These are phyloP conservation scores for Enteromius afrohamiltoni DNA, from an alignment of 2,797 vertebrate species.

Conservation along the genomic window DNA sequence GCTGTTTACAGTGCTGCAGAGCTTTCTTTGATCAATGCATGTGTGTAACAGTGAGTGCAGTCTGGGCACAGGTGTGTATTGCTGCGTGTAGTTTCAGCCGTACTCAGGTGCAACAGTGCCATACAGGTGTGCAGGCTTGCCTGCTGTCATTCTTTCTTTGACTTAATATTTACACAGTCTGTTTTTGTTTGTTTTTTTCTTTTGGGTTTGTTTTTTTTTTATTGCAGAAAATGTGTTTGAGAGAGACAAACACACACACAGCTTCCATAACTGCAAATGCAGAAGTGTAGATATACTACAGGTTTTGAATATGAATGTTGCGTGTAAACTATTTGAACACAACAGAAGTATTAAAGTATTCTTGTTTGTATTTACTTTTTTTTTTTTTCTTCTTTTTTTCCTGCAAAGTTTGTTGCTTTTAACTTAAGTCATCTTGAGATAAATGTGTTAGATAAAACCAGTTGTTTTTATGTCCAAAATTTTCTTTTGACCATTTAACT, in stretches of 20 bases:
- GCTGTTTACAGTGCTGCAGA: constrained; percentile 15
- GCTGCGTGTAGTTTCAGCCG: not conserved
- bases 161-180: constrained; percentile 36
- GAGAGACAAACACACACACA: not conserved
- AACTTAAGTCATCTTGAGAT: not conserved
- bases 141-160: constrained; percentile 18
- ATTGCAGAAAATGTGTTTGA: constrained; percentile 7
- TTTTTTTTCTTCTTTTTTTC: not conserved
- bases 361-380: not conserved
- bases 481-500: constrained; percentile 14
- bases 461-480: not conserved
- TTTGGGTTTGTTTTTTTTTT: constrained; percentile 10
- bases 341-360: not conserved
- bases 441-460: not conserved
- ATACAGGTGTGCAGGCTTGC: constrained; percentile 21
- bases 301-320: not conserved
- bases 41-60: constrained; percentile 9
- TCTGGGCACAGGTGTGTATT: constrained; percentile 35
- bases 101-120: constrained; percentile 20
- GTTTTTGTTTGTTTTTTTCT: not conserved
- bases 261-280: not conserved
- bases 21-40: constrained; percentile 22
- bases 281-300: not conserved
- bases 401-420: not conserved
- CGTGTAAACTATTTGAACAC: not conserved